Conservation (phyloP, 2,113 vertebrate genomes). For the Engraulis encrasicolus region DNA sequence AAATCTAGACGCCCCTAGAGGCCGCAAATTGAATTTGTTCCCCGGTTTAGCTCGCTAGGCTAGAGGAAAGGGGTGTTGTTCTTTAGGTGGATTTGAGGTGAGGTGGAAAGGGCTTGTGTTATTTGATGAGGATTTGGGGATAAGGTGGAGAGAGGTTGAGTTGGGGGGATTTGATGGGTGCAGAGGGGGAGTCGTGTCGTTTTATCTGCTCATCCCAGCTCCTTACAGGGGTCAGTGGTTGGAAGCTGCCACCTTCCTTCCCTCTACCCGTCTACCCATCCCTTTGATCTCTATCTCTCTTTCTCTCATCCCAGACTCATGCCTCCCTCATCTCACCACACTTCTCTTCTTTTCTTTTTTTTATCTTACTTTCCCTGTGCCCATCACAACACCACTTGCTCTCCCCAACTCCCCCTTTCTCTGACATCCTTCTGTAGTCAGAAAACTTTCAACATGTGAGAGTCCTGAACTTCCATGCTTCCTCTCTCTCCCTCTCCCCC, state of each 20-base stretch:
- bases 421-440: constrained; percentile 4
- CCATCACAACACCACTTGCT: neutral
- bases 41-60: too few relatives aligned
- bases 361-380: too few relatives aligned
- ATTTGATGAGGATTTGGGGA: too few relatives aligned
- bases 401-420: too few relatives aligned
- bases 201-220: neutral
- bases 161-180: too few relatives aligned
- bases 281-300: neutral
- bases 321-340: neutral
- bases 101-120: too few relatives aligned
- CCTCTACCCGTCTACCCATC: too few relatives aligned
- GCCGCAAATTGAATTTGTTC: too few relatives aligned
- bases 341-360: neutral
- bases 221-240: neutral
- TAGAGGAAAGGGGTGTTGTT: too few relatives aligned
- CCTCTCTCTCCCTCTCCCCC: neutral
- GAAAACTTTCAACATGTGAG: neutral
- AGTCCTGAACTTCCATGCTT: constrained; percentile 10
- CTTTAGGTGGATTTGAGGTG: too few relatives aligned
- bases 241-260: neutral
- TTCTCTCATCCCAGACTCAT: neutral
- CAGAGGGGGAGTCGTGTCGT: neutral
- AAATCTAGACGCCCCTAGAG: too few relatives aligned
- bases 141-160: too few relatives aligned